phyloP scores from a whole-genome alignment of 1,140 invertebrate species.

The Cydia pomonella region DNA sequence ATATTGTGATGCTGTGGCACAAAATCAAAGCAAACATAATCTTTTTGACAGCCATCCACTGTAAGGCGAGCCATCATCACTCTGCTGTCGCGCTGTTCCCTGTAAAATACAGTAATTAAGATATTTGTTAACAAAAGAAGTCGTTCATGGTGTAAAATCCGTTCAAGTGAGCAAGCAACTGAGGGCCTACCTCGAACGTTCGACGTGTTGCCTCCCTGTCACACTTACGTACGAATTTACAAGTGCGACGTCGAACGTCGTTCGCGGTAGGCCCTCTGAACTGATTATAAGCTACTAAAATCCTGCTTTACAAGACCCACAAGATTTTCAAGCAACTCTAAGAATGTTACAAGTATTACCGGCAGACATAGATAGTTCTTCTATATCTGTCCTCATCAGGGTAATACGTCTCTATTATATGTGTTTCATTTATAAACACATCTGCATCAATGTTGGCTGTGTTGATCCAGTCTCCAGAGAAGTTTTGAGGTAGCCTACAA shows the following conservation, averaged over 20 bases:
- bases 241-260: too few species aligned
- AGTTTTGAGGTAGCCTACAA: conserved; percentile 95
- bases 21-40: conserved; percentile 98
- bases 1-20: conserved; percentile 97
- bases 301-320: too few species aligned
- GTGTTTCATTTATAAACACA: conserved; percentile 96
- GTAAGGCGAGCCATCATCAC: conserved; percentile 97
- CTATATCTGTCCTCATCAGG: conserved; percentile 94
- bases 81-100: conserved; percentile 91
- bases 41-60: conserved; percentile 98
- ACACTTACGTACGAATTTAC: too few species aligned
- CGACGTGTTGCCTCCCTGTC: too few species aligned
- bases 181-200: too few species aligned
- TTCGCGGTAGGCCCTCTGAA: too few species aligned
- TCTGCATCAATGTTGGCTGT: conserved; percentile 98
- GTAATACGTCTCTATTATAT: conserved; percentile 96
- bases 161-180: too few species aligned
- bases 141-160: too few species aligned
- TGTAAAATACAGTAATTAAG: conserved; percentile 44
- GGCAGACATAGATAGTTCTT: conserved; percentile 96
- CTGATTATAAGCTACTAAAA: too few species aligned
- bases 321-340: too few species aligned
- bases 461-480: conserved; percentile 97
- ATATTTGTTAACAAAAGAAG: not conserved
- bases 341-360: conserved; percentile 46